These are phyloP conservation scores for Plutomurus gul DNA, from an alignment of 1,140 invertebrate genomes.

Conservation along the genomic window DNA sequence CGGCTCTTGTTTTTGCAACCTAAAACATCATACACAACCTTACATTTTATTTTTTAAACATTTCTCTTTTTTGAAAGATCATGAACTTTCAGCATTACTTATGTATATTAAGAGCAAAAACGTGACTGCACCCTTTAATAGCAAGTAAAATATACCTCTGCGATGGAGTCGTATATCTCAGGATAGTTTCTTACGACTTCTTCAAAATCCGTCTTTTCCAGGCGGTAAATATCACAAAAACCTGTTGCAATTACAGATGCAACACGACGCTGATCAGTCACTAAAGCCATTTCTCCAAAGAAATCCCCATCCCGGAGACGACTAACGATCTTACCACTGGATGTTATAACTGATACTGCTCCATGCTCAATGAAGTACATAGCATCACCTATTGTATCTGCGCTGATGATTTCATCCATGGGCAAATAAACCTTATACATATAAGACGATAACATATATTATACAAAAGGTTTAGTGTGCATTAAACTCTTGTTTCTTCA, in stretches of 20 bases:
- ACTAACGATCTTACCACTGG: slow-evolving; percentile 26
- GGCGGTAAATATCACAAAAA: slow-evolving; percentile 41
- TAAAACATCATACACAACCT: too few relatives aligned
- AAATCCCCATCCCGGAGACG: slow-evolving; percentile 47
- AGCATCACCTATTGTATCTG: slow-evolving; percentile 39
- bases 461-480: too few relatives aligned
- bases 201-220: slow-evolving; percentile 39
- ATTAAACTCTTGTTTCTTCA: too few relatives aligned
- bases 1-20: too few relatives aligned
- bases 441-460: too few relatives aligned
- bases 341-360: slow-evolving; percentile 35
- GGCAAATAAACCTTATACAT: slow-evolving; percentile 42
- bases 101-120: too few relatives aligned
- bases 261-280: slow-evolving; percentile 32
- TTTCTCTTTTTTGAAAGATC: too few relatives aligned
- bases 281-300: slow-evolving; percentile 46
- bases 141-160: slow-evolving; percentile 16
- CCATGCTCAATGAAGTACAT: slow-evolving; percentile 52
- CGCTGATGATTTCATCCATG: slow-evolving; percentile 44
- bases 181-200: slow-evolving; percentile 41
- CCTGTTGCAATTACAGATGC: slow-evolving; percentile 42
- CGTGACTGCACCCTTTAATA: too few relatives aligned
- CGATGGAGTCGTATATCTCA: slow-evolving; percentile 33
- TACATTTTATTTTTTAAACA: too few relatives aligned
- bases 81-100: too few relatives aligned